Conservation (phyloP, 1,140 invertebrate species). For the silkworm (Bombyx mori) region DNA sequence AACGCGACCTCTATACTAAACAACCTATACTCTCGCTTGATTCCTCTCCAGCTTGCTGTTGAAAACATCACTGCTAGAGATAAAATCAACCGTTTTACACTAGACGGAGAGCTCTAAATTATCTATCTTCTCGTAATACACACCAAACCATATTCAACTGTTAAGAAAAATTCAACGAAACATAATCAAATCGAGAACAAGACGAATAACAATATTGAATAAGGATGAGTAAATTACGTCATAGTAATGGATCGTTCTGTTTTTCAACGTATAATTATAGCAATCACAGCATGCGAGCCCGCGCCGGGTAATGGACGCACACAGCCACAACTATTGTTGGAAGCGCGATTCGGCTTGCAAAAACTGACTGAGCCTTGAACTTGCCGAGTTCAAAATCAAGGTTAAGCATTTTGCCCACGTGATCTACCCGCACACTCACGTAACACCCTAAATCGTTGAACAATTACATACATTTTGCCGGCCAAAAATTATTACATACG, state of each 20-base stretch:
- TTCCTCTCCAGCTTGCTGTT: too few relatives aligned
- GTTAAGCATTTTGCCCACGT: constrained; percentile 43
- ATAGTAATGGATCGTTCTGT: constrained; percentile 5
- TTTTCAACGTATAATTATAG: constrained; percentile 20
- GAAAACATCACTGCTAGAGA: too few relatives aligned
- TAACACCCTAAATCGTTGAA: constrained; percentile 26
- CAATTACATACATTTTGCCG: background rate
- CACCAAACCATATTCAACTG: too few relatives aligned
- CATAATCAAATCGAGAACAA: too few relatives aligned
- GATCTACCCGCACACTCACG: constrained; percentile 43
- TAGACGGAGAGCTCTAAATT: too few relatives aligned
- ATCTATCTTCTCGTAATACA: too few relatives aligned
- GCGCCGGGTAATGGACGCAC: constrained; percentile 19
- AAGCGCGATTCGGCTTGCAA: constrained; percentile 26
- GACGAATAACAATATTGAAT: too few relatives aligned
- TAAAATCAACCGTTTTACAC: too few relatives aligned
- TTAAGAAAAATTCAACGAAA: too few relatives aligned
- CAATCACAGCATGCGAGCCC: constrained; percentile 15
- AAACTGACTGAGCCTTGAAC: constrained; percentile 65
- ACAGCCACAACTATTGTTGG: constrained; percentile 38
- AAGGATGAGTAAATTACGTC: background rate
- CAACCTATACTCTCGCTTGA: too few relatives aligned
- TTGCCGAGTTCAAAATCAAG: constrained; percentile 60
- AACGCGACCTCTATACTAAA: too few relatives aligned
- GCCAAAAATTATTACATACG: too few relatives aligned